These are phyloP conservation scores for Branchinecta lynchi DNA, from an alignment of 1,140 invertebrate species.

Conservation along the genomic window DNA sequence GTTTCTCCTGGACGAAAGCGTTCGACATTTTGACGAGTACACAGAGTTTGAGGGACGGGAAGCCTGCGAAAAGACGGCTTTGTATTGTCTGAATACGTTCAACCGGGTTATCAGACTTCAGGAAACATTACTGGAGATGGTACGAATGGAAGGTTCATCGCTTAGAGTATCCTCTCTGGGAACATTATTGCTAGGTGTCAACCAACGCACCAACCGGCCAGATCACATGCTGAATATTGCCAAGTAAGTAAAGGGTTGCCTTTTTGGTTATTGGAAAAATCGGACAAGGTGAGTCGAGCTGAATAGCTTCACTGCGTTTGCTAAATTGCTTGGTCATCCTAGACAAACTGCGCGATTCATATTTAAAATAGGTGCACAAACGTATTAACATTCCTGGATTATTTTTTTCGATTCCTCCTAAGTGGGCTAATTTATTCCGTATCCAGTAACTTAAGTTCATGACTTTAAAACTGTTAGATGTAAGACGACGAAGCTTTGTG, in stretches of 20 bases:
- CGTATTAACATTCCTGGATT: no score
- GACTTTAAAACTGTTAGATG: no score
- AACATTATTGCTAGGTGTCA: slow-evolving; percentile 63
- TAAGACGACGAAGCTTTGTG: no score
- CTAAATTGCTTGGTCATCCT: no score
- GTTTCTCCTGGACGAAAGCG: slow-evolving; percentile 60
- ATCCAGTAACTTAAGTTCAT: no score
- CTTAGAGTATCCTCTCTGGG: slow-evolving; percentile 54
- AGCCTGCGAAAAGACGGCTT: slow-evolving; percentile 43
- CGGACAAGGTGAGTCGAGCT: no score
- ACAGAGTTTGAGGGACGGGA: slow-evolving; percentile 48
- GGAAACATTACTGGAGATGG: slow-evolving; percentile 44
- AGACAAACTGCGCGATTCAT: no score
- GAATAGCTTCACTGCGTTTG: no score
- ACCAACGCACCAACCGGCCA: slow-evolving; percentile 51
- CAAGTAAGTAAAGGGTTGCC: slow-evolving; percentile 37
- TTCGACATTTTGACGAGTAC: slow-evolving; percentile 52
- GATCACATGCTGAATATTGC: slow-evolving; percentile 64
- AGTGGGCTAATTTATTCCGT: no score
- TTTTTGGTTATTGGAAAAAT: no score
- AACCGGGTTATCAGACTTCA: slow-evolving; percentile 43
- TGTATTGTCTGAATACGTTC: slow-evolving; percentile 51
- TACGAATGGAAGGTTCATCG: slow-evolving; percentile 31
- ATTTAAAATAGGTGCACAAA: no score
- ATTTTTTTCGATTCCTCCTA: no score